Evolutionary conservation across 2,888 invertebrate species (phyloP), one percentile per base, ranked within the genome.

Genomic region (Cosmia trapezina): DNA sequence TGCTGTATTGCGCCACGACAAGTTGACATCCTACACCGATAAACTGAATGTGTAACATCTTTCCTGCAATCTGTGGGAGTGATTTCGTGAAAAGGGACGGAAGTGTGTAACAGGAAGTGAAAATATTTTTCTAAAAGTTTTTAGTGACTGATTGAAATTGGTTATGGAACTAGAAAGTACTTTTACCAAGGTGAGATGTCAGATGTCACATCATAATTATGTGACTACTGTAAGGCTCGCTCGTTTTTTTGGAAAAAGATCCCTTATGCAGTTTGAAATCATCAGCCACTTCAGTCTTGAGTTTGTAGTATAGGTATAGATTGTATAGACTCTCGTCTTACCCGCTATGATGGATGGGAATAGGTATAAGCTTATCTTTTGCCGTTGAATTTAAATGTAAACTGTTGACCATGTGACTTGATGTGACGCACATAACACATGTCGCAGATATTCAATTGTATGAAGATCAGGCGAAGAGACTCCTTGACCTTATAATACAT

Each of bases 361-460:
- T 53, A 22, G 11, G 4, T 51, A 12, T n/a, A 51, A 22, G 1
- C 7, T 7, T 22, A 59, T 14, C 60, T 17, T 60, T 60, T 41
- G 37, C 17, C 19, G 28, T 28, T 65, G 14, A 41, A 41, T 28
- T 14, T 19, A n/a, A 41, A 28, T 63, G 45, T 14, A 33, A 45
- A 33, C 28, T 7, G 28, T 63, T 33, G 5, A 61, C n/a, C 7
- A n/a, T n/a, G n/a, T 43, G 17, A 19, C 9, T 63, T 45, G n/a
- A 41, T 60, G 22, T 19, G 73, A 49, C 22, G 43, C 41, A 60
- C 14, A 28, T 22, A 51, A 49, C 6, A 19, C 11, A 47, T 19
- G 59, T 43, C 28, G n/a, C 47, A 71, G 14, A 41, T 47, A 60
- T 57, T 68, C 64, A 81, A 81, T 68, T 77, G 65, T 54, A 28